These are phyloP conservation scores for Netelia virgata DNA, from an alignment of 2,888 invertebrate species.

Conservation along the genomic window DNA sequence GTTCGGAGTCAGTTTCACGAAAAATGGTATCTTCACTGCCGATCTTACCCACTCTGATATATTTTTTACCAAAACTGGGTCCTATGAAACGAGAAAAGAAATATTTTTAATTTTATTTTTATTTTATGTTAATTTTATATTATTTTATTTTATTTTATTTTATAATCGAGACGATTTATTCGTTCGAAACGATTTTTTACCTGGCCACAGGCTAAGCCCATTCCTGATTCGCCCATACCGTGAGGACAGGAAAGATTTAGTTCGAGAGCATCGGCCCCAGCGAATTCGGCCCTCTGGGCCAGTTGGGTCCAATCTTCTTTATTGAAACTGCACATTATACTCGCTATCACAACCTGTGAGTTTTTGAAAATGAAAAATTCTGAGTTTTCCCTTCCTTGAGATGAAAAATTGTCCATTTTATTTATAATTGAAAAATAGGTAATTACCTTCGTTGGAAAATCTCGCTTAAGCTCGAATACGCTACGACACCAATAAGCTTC, in stretches of 20 bases:
- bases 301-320: conserved; percentile 95
- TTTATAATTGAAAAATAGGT: no score
- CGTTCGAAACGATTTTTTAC: conserved; percentile 83
- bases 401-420: background rate
- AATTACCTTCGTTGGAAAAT: conserved; percentile 94
- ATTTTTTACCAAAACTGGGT: conserved; percentile 93
- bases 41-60: conserved; percentile 96
- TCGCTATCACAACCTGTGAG: conserved; percentile 93
- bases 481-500: conserved; percentile 97
- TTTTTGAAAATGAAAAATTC: conserved; percentile 60
- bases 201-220: conserved; percentile 99
- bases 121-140: conserved; percentile 3
- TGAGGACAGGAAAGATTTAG: conserved; percentile 99
- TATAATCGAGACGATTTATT: conserved; percentile 5
- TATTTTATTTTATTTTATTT: background rate
- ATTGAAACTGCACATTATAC: conserved; percentile 97
- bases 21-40: conserved; percentile 96
- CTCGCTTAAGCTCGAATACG: conserved; percentile 94
- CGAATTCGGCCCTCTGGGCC: conserved; percentile 90
- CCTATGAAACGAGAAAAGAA: conserved; percentile 85
- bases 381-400: background rate
- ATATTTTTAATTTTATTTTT: background rate
- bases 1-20: conserved; percentile 98
- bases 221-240: conserved; percentile 99
- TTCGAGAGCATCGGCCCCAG: conserved; percentile 98